Percentiles rank a stretch among this genome's conserved stretches.
Evolutionary conservation across 2,113 vertebrate species (phyloP).

Genomic region (Ardeotis arabs): DNA sequence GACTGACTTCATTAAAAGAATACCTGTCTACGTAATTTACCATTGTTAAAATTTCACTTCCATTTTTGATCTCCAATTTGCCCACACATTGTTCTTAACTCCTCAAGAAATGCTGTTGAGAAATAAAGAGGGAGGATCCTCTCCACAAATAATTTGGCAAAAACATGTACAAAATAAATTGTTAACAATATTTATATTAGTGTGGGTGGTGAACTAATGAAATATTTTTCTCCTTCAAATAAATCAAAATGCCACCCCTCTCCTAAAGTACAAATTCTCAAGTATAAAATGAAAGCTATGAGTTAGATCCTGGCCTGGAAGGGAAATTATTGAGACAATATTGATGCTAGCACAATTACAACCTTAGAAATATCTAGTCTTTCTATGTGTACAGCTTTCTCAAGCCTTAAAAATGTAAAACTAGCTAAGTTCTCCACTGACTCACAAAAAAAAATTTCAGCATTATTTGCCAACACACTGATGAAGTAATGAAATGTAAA

Average conservation of each 20-base stretch:
- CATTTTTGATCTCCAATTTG: neutral
- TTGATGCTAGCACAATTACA: neutral
- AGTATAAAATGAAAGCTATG: neutral
- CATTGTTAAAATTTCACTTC: neutral
- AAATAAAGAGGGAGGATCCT: neutral
- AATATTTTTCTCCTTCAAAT: neutral
- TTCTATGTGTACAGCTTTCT: neutral
- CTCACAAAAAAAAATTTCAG: neutral
- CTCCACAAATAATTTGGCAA: neutral
- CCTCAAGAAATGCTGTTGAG: neutral
- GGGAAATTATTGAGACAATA: neutral
- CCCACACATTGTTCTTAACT: neutral
- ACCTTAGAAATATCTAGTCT: neutral
- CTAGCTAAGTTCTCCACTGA: neutral
- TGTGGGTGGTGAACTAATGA: neutral
- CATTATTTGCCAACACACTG: neutral
- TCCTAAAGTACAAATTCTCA: neutral
- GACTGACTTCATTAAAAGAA: neutral
- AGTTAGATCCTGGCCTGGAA: neutral
- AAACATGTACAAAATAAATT: neutral
- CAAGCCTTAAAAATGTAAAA: neutral
- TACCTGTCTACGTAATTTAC: neutral
- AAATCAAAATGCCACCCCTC: neutral
- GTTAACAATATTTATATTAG: neutral
- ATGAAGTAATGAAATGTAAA: neutral